These are phyloP conservation scores for Rhynchotus rufescens DNA, from an alignment of 2,797 vertebrate species.

Conservation along the genomic window DNA sequence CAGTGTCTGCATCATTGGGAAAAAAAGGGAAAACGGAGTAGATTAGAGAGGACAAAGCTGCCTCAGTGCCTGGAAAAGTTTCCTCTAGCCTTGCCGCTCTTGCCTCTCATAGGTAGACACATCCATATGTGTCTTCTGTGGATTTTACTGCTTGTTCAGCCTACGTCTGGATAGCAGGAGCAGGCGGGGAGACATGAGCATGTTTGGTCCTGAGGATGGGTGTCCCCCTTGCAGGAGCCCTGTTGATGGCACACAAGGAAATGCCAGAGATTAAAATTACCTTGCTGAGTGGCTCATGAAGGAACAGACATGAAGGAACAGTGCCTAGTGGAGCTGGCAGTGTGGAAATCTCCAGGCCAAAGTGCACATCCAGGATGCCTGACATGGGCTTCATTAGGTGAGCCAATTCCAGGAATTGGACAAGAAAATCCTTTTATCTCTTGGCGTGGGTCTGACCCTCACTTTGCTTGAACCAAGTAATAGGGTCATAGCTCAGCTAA, in stretches of 20 bases:
- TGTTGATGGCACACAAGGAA: background rate
- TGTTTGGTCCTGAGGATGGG: background rate
- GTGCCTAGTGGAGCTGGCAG: background rate
- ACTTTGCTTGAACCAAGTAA: background rate
- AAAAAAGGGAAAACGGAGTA: no score
- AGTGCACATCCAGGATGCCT: no score
- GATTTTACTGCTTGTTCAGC: background rate
- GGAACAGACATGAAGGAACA: no score
- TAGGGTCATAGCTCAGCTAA: background rate
- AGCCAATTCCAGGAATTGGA: background rate
- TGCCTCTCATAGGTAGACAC: no score
- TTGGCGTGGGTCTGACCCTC: no score
- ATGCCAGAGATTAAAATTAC: background rate
- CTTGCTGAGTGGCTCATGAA: background rate
- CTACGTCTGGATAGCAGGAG: background rate
- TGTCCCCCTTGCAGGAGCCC: accelerated
- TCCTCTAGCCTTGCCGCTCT: no score
- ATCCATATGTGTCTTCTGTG: background rate
- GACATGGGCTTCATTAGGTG: background rate
- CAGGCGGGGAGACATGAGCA: background rate
- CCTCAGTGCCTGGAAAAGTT: no score
- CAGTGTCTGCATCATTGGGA: no score
- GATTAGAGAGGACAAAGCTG: no score
- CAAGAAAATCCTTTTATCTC: background rate
- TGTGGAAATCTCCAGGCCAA: background rate